Evolutionary conservation across 2,888 invertebrate species (phyloP).

Genomic region (Rhamphomyia laevipes): DNA sequence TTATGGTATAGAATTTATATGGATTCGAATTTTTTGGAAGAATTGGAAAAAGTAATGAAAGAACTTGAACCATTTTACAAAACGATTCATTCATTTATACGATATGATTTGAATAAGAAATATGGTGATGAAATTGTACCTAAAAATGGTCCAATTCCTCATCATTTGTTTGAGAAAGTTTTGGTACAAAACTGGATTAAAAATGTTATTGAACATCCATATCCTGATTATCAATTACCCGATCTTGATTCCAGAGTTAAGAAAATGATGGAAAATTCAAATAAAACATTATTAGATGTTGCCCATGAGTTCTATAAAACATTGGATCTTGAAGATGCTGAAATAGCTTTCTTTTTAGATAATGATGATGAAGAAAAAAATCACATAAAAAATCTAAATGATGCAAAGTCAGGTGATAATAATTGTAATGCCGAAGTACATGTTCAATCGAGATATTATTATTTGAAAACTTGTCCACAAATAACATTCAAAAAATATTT

Average conservation of each 20-base stretch:
- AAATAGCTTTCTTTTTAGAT: constrained; percentile 19
- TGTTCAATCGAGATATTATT: constrained; percentile 29
- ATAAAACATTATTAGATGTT: too few relatives aligned
- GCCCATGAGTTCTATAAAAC: constrained; percentile 2
- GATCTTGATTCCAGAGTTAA: constrained; percentile 46
- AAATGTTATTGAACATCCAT: constrained; percentile 48
- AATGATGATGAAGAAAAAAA: too few relatives aligned
- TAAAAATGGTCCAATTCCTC: constrained; percentile 55
- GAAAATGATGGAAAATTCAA: not conserved
- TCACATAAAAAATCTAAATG: too few relatives aligned
- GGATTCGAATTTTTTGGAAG: constrained; percentile 49
- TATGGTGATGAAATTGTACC: constrained; percentile 53
- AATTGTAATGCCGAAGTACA: constrained; percentile 31
- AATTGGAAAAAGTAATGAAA: constrained; percentile 53
- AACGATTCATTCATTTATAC: constrained; percentile 66
- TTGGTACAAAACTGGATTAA: constrained; percentile 13
- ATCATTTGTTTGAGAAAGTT: constrained; percentile 51
- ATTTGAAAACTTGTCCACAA: constrained; percentile 32
- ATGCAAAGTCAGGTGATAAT: too few relatives aligned
- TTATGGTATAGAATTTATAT: constrained; percentile 34
- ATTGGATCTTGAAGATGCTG: constrained; percentile 27
- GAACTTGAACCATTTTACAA: constrained; percentile 64
- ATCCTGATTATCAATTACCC: constrained; percentile 48
- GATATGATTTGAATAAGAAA: constrained; percentile 49
- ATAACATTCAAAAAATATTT: constrained; percentile 31